These are phyloP conservation scores for Spodoptera picta DNA, from an alignment of 2,888 invertebrate species.

Conservation along the genomic window DNA sequence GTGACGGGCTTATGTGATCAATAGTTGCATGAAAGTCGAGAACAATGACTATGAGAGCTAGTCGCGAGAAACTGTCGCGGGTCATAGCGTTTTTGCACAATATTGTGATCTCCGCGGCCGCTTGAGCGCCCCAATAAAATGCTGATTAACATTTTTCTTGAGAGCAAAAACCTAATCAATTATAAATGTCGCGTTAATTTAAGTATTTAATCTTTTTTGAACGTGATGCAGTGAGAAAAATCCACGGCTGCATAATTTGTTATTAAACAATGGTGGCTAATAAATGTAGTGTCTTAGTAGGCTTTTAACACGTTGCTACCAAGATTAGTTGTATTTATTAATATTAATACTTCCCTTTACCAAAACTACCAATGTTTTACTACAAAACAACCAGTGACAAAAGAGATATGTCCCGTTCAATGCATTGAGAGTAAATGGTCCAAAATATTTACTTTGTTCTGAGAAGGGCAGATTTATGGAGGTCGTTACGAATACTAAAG, in stretches of 20 bases:
- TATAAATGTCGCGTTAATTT: slow-evolving; percentile 48
- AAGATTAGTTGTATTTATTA: too few relatives aligned
- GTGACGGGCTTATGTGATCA: slow-evolving; percentile 71
- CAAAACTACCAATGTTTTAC: slow-evolving; percentile 1
- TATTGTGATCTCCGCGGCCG: slow-evolving; percentile 58
- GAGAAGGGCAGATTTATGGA: slow-evolving; percentile 39
- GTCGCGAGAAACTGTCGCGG: slow-evolving; percentile 74
- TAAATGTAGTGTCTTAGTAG: too few relatives aligned
- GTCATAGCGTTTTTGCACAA: slow-evolving; percentile 71
- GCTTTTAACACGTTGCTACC: too few relatives aligned
- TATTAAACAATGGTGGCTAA: slow-evolving; percentile 19
- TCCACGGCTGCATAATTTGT: slow-evolving; percentile 2
- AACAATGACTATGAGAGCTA: slow-evolving; percentile 82
- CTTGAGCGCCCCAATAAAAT: slow-evolving; percentile 44
- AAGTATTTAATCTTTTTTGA: slow-evolving; percentile 37
- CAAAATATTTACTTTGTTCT: slow-evolving; percentile 34
- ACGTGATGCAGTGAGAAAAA: slow-evolving; percentile 7
- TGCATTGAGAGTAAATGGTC: slow-evolving; percentile 38
- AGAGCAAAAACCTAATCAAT: slow-evolving; percentile 44
- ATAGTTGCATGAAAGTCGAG: slow-evolving; percentile 80
- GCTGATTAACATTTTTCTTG: slow-evolving; percentile 49
- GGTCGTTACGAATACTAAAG: slow-evolving; percentile 46
- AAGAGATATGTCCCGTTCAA: slow-evolving; percentile 31
- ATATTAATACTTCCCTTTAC: not conserved
- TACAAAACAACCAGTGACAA: slow-evolving; percentile 20